Evolutionary conservation across 2,113 vertebrate species (phyloP), one percentile per base, ranked within the genome.

Genomic region (Cairina moschata): DNA sequence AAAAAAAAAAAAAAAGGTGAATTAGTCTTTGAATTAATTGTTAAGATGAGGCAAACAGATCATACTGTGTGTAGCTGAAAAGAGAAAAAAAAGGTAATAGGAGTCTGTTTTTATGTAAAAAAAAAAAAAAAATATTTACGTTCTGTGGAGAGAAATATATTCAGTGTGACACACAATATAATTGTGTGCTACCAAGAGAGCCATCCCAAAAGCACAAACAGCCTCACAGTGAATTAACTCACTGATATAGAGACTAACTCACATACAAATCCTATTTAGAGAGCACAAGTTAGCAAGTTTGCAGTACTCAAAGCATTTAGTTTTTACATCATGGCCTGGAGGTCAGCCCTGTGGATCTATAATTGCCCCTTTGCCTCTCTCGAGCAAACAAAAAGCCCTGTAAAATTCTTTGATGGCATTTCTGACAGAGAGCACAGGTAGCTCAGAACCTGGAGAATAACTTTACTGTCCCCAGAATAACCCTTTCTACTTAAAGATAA

Each of bases 61-160:
- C 23, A 42, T 28, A 42, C 17, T 73, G 32, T 50, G 17, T 3
- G 0, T 56, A 25, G 40, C 8, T 75, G 38, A 62, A 71, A 78
- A 72, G 56, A 60, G 9, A 1, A 20, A 22, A 20, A 22, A 13
- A 8, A 17, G 0, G 1, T 8, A 16, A 28, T 4, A 67, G 58
- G 31, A 62, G 8, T 29, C 17, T 55, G 15, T 2, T 77, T 88
- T 80, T 23, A 32, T 42, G 8, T 59, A 14, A 60, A 79, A 48
- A 80, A 36, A 36, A 36, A 36, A 36, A 21, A 13, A 46, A 77
- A 20, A 13, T 28, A 0, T 52, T 38, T 48, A 2, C 36, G 4
- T 78, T 52, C 31, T 81, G 55, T 42, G 62, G 20, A 68, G 6
- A 83, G 23, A 87, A 74, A 31, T n/a, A 23, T 14, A 60, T 1